phyloP scores from a whole-genome alignment of 2,113 vertebrate species.

The Pyrgilauda ruficollis region DNA sequence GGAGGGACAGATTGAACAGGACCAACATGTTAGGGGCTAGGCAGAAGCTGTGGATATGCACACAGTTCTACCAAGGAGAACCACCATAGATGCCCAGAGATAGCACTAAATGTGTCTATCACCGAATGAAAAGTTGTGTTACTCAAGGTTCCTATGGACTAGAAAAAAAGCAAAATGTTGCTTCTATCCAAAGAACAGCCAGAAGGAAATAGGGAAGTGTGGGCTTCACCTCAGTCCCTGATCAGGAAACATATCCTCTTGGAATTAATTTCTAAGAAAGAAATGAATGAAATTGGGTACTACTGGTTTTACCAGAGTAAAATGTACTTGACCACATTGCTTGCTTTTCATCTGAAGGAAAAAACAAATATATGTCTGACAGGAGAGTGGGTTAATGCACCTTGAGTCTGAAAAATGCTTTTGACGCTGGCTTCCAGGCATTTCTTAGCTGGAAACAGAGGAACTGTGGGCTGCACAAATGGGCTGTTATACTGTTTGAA shows the following conservation, averaged over 20 bases:
- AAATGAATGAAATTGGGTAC: background rate
- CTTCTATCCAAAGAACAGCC: background rate
- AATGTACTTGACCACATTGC: background rate
- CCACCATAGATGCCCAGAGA: background rate
- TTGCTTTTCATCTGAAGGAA: background rate
- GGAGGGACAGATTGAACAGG: background rate
- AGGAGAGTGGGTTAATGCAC: background rate
- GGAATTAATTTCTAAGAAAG: background rate
- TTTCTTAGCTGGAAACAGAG: background rate
- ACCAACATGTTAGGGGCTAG: background rate
- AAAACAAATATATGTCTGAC: background rate
- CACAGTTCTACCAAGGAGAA: background rate
- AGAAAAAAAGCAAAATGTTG: background rate
- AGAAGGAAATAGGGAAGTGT: background rate
- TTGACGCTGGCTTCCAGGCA: background rate
- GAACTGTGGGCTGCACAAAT: background rate
- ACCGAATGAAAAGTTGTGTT: background rate
- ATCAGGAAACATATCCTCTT: background rate
- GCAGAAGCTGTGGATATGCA: background rate
- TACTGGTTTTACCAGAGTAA: background rate
- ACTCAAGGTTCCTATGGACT: fast-evolving
- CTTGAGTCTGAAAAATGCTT: background rate
- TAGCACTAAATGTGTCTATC: fast-evolving
- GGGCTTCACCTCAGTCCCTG: background rate
- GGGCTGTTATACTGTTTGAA: background rate